A percentile compares a stretch with the other conserved stretches of the same genome.
Conservation (phyloP, 2,888 invertebrate genomes). For the Disparrhopalites patrizii region DNA sequence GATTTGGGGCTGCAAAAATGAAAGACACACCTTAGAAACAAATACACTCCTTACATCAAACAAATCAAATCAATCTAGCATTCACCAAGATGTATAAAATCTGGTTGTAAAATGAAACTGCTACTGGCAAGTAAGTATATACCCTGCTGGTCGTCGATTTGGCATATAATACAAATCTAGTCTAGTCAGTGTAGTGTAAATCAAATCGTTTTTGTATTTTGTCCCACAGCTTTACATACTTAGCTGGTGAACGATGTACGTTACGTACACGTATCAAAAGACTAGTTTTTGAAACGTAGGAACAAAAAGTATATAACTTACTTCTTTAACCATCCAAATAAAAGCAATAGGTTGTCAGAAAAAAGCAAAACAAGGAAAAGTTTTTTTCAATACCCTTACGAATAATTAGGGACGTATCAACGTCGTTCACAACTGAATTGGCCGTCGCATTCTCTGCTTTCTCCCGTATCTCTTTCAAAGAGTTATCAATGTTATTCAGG, state of each 20-base stretch:
- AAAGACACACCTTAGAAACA: neutral
- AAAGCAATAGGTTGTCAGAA: neutral
- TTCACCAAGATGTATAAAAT: neutral
- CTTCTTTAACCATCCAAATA: no score
- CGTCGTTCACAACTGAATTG: slow-evolving; percentile 42
- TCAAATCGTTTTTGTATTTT: no score
- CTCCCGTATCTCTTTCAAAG: slow-evolving; percentile 41
- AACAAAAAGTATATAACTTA: no score
- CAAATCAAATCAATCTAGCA: neutral
- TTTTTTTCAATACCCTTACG: slow-evolving; percentile 23
- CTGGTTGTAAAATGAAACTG: no score
- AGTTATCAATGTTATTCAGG: slow-evolving; percentile 40
- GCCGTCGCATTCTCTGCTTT: slow-evolving; percentile 41
- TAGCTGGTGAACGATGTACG: no score
- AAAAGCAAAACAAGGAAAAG: neutral
- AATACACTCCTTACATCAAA: neutral
- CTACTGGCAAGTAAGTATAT: no score
- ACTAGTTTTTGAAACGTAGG: no score
- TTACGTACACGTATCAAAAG: no score
- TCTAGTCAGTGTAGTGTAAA: no score
- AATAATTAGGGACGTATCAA: slow-evolving; percentile 17
- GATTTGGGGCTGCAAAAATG: slow-evolving; percentile 7
- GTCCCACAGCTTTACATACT: no score
- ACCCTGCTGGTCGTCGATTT: no score
- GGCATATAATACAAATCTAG: no score